Evolutionary conservation across 1,140 invertebrate genomes (phyloP).

Genomic region (Heliconius hermathena): DNA sequence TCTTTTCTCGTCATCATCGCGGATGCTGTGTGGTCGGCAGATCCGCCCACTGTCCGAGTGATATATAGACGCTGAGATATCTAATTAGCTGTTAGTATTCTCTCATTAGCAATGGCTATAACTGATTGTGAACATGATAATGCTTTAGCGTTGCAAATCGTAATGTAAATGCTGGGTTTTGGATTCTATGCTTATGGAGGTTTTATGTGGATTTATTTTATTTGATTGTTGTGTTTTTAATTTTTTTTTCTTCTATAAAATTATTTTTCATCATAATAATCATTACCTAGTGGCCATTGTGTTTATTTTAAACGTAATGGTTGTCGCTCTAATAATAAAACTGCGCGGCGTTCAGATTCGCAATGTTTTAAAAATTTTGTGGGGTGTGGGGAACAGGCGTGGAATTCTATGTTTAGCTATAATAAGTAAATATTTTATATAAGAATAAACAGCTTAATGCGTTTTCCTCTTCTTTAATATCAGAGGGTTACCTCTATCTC

Average conservation of each 20-base stretch:
- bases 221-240: background rate
- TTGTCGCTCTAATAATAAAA: too few relatives aligned
- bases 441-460: too few relatives aligned
- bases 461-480: background rate
- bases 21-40: constrained; percentile 28
- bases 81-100: constrained; percentile 25
- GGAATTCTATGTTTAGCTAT: too few relatives aligned
- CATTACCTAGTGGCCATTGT: too few relatives aligned
- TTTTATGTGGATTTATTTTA: background rate
- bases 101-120: constrained; percentile 19
- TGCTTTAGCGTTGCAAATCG: background rate
- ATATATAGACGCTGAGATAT: constrained; percentile 21
- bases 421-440: too few relatives aligned
- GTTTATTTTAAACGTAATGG: too few relatives aligned
- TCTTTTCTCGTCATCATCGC: constrained; percentile 6
- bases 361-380: too few relatives aligned
- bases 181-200: background rate
- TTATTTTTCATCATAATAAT: too few relatives aligned
- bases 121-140: background rate
- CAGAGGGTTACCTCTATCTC: background rate
- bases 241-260: background rate
- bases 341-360: too few relatives aligned
- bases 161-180: background rate
- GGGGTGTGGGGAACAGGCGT: too few relatives aligned
- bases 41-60: constrained; percentile 28